Evolutionary conservation across 2,113 vertebrate genomes (phyloP), one percentile per base, ranked within the genome.

Genomic region (Hippocampus comes): DNA sequence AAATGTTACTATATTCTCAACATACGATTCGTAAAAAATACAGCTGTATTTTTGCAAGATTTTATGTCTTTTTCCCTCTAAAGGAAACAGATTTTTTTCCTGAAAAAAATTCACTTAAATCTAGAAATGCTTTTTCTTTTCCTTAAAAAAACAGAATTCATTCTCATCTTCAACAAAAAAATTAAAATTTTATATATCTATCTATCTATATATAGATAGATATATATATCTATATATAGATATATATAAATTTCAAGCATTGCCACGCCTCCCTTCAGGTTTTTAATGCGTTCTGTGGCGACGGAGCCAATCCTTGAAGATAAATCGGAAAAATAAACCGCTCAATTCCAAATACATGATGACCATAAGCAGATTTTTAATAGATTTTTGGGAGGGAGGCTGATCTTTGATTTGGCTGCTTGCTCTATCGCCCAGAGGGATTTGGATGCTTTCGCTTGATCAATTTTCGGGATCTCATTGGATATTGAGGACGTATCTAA

Each of bases 271-370:
- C 78, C 42, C 65, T 70, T 71, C 73, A 80, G 80, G 25, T 27
- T n/a, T 75, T 74, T 74, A 82, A 87, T 84, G 73, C 53, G 71
- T 79, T 68, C 61, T 15, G 66, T 83, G 78, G 82, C 74, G 53
- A 83, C 77, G 71, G 74, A 82, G 84, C 86, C 86, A 90, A 88
- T 87, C 78, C 76, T 56, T 77, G 80, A 67, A 78, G 84, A 91
- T 90, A 88, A 88, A 88, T 90, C 84, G 80, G 53, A 65, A 82
- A 82, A 84, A 82, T 88, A 89, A 90, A 85, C 87, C 79, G 78
- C 86, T 90, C 85, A 79, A 63, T 87, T 71, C 78, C 68, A 81
- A 87, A 85, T 83, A 69, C 72, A 75, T 86, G 75, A 68, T 69
- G 69, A 46, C 38, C 80, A 83, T 88, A 89, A 88, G 84, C 81